Conservation (phyloP, 2,797 vertebrate species). For the Myiotriccus ornatus region DNA sequence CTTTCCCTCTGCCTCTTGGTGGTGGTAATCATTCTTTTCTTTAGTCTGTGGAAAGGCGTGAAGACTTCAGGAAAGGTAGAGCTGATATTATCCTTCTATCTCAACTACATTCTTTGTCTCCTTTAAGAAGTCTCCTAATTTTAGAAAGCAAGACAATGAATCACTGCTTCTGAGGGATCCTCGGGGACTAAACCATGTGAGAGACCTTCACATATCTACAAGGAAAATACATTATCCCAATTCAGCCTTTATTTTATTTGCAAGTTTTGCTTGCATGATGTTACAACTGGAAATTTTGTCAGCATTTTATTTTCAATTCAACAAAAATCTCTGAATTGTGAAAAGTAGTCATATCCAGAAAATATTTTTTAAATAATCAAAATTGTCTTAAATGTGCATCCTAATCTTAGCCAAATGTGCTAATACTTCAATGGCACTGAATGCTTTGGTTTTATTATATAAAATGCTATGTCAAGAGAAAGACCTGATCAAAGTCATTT, state of each 20-base stretch:
- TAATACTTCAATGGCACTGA: background rate
- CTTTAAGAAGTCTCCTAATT: background rate
- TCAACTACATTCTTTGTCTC: background rate
- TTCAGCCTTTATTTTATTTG: background rate
- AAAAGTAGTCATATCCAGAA: background rate
- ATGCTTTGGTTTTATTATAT: background rate
- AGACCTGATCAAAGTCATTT: background rate
- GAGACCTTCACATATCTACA: background rate
- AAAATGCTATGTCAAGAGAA: background rate
- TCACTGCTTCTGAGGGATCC: background rate
- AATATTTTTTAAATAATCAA: background rate
- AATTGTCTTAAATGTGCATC: background rate
- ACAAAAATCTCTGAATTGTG: background rate
- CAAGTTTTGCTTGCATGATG: background rate
- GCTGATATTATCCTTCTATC: background rate
- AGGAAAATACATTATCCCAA: background rate
- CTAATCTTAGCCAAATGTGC: background rate
- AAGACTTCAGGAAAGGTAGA: constrained; percentile 98
- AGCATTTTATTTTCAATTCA: background rate
- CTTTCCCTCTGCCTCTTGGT: constrained; percentile 87
- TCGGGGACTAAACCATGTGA: background rate
- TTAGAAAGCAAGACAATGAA: background rate
- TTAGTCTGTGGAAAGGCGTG: constrained; percentile 98
- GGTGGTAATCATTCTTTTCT: constrained; percentile 92
- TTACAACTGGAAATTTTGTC: background rate